Conservation (phyloP, 2,888 invertebrate species). For the Dromius quadrimaculatus region DNA sequence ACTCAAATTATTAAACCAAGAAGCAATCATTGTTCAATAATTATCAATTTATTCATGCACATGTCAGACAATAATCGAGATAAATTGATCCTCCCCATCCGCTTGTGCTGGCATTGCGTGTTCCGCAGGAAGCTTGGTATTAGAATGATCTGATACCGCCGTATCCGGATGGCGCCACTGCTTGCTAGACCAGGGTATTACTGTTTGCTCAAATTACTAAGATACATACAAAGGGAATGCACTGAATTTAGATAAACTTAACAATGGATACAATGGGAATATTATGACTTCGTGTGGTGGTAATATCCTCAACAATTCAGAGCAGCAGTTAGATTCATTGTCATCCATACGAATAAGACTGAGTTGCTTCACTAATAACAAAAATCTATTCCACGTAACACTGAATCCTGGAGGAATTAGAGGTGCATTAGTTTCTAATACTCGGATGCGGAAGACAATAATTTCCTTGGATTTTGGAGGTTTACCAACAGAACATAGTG, state of each 20-base stretch:
- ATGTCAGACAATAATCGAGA: slow-evolving; percentile 42
- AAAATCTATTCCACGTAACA: no score
- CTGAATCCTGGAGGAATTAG: no score
- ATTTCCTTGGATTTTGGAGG: no score
- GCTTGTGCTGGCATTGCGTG: slow-evolving; percentile 10
- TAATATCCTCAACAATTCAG: neutral
- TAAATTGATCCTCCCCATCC: slow-evolving; percentile 40
- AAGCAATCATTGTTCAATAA: slow-evolving; percentile 15
- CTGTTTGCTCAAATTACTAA: slow-evolving; percentile 49
- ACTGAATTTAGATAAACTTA: slow-evolving; percentile 48
- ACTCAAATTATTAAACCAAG: no score
- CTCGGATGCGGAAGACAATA: no score
- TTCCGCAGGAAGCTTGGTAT: slow-evolving; percentile 33
- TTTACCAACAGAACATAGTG: no score
- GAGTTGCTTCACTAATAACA: no score
- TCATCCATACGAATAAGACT: no score
- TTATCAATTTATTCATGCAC: slow-evolving; percentile 45
- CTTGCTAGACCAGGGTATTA: slow-evolving; percentile 39
- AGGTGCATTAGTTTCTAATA: no score
- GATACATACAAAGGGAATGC: slow-evolving; percentile 45
- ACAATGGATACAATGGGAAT: slow-evolving; percentile 40
- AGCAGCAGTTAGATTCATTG: no score
- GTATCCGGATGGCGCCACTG: slow-evolving; percentile 29
- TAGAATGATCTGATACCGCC: slow-evolving; percentile 46
- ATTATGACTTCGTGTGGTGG: slow-evolving; percentile 6